Evolutionary conservation across 2,113 vertebrate genomes (phyloP).

Genomic region (Lophius piscatorius): DNA sequence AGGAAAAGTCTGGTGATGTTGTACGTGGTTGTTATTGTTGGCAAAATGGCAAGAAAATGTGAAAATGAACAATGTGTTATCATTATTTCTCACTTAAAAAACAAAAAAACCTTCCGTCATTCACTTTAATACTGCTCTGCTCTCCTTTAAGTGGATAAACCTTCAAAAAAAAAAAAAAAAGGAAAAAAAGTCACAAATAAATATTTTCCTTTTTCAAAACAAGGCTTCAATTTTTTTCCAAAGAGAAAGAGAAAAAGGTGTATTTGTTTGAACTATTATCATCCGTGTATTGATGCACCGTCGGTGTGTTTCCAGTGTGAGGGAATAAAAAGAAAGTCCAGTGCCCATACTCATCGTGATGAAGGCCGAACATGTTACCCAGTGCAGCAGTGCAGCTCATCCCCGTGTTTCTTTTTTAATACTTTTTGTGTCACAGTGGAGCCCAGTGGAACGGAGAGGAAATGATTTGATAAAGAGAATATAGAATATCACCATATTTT

Average conservation of each 20-base stretch:
- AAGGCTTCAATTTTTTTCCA: too few species aligned
- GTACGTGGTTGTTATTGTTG: neutral
- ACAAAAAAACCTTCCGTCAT: neutral
- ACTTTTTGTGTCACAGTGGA: neutral
- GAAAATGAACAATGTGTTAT: too few species aligned
- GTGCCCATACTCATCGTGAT: neutral
- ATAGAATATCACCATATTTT: conserved; percentile 25
- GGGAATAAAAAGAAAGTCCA: neutral
- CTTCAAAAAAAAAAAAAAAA: too few species aligned
- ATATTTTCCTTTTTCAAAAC: too few species aligned
- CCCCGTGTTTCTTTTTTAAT: too few species aligned
- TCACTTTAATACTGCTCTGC: neutral
- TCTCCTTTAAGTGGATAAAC: too few species aligned
- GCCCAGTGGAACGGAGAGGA: neutral
- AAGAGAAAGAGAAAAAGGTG: too few species aligned
- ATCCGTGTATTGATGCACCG: neutral
- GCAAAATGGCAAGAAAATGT: conserved; percentile 4
- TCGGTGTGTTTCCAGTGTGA: neutral
- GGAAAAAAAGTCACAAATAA: too few species aligned
- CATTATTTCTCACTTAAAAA: too few species aligned
- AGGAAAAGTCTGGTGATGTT: conserved; percentile 30
- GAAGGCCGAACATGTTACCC: neutral
- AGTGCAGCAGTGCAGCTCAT: neutral
- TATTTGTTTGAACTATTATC: neutral
- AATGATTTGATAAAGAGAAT: neutral